Evolutionary conservation across 2,888 invertebrate genomes (phyloP), one percentile per base, ranked within the genome.

Genomic region (Cristatella mucedo): DNA sequence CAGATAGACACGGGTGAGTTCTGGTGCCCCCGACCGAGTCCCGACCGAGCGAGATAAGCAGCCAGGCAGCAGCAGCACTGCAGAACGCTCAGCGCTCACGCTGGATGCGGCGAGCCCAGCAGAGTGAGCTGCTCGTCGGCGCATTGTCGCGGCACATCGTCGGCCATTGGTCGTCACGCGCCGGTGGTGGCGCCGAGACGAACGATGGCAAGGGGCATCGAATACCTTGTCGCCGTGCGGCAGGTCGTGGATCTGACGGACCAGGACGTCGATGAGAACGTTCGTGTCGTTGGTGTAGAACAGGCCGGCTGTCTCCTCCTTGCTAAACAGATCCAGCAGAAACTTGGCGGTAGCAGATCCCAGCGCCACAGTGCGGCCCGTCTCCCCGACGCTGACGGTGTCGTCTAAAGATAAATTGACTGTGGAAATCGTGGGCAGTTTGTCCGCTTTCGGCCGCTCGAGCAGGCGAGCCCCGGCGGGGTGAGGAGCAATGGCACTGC

Each of bases 261-360:
- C 78, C 40, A 89, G 77, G 56, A 93, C 89, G 60, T 91, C 93
- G 46, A 91, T 79, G 43, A 91, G 74, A 31, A 91, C 91, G 67
- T 82, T 84, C 30, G 82, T 78, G 61, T 93, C 93, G 58, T 91
- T 93, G 1, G 87, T 85, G 66, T 93, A 93, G 68, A 91, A 84
- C 46, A 89, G 73, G 49, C 76, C 75, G 0, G 89, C 82, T 1
- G 87, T 85, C 47, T 75, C 73, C 48, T 75, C 73, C 50, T 75
- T 74, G 46, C 76, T 76, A 64, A 87, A 87, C 49, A 91, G 68
- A 65, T 93, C 89, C 32, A 77, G 77, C 50, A 84, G 78, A 51
- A 93, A 73, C 68, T 91, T 89, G 34, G 87, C 69, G 6, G 89
- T 78, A 0, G 89, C 80, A 69, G 89, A 82, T 38, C 78, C 74